Evolutionary conservation across 2,113 vertebrate genomes (phyloP).

Genomic region (Onychostruthus taczanowskii): DNA sequence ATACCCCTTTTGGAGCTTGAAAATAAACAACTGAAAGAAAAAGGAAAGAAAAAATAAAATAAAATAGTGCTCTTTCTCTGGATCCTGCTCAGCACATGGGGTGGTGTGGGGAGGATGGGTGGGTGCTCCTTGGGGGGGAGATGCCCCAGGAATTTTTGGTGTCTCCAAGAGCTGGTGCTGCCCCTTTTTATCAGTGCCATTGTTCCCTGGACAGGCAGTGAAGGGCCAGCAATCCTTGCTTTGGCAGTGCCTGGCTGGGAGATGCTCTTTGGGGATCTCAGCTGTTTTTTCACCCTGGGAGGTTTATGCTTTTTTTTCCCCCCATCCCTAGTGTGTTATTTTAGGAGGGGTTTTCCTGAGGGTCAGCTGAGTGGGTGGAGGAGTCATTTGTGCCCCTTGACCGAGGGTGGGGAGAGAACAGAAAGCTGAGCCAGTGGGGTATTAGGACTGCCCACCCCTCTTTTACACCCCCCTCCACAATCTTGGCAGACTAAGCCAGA

Average conservation of each 20-base stretch:
- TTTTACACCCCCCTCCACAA: neutral
- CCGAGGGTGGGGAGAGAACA: neutral
- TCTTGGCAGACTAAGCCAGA: neutral
- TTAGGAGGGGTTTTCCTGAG: neutral
- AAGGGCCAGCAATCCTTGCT: neutral
- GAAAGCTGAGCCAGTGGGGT: neutral
- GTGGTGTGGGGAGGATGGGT: neutral
- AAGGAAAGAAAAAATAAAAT: neutral
- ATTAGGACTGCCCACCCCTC: neutral
- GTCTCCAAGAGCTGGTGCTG: neutral
- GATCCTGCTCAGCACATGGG: neutral
- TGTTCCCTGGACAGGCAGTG: neutral
- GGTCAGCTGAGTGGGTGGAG: neutral
- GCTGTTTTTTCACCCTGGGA: neutral
- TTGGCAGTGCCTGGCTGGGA: neutral
- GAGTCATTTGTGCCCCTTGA: neutral
- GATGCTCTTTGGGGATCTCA: neutral
- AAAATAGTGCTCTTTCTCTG: neutral
- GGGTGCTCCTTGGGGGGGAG: neutral
- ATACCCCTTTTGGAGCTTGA: conserved; percentile 21
- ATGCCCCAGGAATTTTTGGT: neutral
- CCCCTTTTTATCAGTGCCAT: neutral
- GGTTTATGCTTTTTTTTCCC: neutral
- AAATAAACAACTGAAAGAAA: conserved; percentile 34
- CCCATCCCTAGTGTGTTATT: neutral